phyloP scores from a whole-genome alignment of 2,888 invertebrate species.

The Antheraea yamamai region DNA sequence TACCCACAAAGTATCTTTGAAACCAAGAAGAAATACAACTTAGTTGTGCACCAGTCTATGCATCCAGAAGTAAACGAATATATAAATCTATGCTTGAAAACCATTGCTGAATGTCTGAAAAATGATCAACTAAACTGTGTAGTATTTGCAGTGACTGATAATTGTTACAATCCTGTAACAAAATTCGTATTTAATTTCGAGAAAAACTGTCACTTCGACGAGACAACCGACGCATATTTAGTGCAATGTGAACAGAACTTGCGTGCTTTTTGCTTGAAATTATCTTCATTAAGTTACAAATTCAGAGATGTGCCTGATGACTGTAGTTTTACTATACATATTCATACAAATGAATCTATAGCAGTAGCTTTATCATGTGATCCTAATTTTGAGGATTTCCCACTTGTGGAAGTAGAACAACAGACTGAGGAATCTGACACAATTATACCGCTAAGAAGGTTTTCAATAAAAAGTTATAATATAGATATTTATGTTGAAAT shows the following conservation, averaged over 20 bases:
- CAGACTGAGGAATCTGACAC: conserved; percentile 43
- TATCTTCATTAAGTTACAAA: conserved; percentile 73
- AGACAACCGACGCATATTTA: conserved; percentile 82
- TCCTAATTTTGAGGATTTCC: conserved; percentile 73
- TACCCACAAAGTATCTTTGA: conserved; percentile 85
- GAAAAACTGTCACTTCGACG: conserved; percentile 48
- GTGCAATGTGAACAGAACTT: conserved; percentile 83
- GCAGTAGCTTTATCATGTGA: conserved; percentile 79
- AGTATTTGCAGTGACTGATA: conserved; percentile 74
- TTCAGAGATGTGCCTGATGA: conserved; percentile 78
- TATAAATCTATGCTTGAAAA: conserved; percentile 79
- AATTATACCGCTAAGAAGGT: conserved; percentile 63
- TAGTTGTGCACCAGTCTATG: conserved; percentile 81
- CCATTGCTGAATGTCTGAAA: conserved; percentile 74
- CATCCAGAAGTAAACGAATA: conserved; percentile 86
- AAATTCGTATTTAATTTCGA: conserved; percentile 68
- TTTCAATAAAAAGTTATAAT: conserved; percentile 56
- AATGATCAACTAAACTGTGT: conserved; percentile 74
- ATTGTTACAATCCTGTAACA: conserved; percentile 44
- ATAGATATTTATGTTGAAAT: conserved; percentile 58
- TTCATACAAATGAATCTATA: conserved; percentile 83
- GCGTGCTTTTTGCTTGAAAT: conserved; percentile 82
- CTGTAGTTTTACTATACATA: conserved; percentile 82
- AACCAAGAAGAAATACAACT: conserved; percentile 83
- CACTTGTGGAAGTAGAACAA: conserved; percentile 60